phyloP scores from a whole-genome alignment of 2,113 vertebrate genomes.

The Tapirus terrestris region DNA sequence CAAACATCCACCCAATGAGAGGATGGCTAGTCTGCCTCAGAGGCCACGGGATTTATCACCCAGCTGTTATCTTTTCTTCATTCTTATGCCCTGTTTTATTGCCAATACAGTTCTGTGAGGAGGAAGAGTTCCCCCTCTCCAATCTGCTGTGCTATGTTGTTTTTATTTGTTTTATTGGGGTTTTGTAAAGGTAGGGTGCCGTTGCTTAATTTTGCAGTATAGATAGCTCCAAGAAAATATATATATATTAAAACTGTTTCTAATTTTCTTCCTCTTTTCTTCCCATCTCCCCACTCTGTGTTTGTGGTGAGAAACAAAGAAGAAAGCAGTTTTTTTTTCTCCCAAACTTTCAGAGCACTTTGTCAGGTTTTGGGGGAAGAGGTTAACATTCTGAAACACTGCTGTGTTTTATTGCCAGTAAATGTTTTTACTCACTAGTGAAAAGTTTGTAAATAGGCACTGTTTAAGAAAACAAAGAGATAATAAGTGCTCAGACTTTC shows the following conservation, averaged over 20 bases:
- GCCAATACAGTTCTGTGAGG: background rate
- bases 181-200: background rate
- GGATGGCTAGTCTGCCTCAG: background rate
- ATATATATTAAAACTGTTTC: background rate
- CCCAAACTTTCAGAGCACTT: constrained; percentile 25
- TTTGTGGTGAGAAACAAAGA: background rate
- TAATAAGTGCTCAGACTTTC: constrained; percentile 76
- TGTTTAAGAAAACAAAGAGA: constrained; percentile 83
- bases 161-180: background rate
- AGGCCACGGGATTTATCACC: background rate
- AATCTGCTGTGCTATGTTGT: background rate
- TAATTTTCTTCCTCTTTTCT: background rate
- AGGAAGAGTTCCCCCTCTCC: background rate
- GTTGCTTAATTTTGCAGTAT: background rate
- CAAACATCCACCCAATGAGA: background rate
- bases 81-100: background rate
- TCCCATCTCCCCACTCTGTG: background rate
- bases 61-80: background rate
- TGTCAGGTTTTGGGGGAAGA: constrained; percentile 65
- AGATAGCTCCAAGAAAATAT: background rate
- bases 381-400: constrained; percentile 71
- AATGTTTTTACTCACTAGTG: constrained; percentile 73
- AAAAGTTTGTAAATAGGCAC: constrained; percentile 75
- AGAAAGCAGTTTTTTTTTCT: background rate
- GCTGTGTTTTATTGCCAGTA: constrained; percentile 74